A percentile compares a stretch with the other conserved stretches of the same genome.
phyloP scores from a whole-genome alignment of 1,140 invertebrate genomes.

The Tribolium castaneum region DNA sequence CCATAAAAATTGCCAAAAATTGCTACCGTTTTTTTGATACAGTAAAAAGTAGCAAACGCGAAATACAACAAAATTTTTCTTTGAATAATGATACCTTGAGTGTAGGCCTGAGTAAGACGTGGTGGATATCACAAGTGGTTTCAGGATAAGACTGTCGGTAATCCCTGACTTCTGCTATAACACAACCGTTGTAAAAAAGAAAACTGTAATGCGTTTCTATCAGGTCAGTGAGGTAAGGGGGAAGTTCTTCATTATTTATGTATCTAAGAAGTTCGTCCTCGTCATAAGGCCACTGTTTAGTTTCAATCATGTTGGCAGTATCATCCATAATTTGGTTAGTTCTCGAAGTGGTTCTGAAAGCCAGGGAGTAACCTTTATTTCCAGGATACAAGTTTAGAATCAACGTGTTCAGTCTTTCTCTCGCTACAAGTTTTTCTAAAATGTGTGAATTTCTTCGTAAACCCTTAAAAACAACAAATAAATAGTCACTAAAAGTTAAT shows the following conservation, averaged over 20 bases:
- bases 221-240: slow-evolving; percentile 85
- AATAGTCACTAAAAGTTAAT: slow-evolving; percentile 20
- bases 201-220: slow-evolving; percentile 82
- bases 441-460: slow-evolving; percentile 79
- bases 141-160: slow-evolving; percentile 81
- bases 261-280: slow-evolving; percentile 81
- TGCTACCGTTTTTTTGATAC: neutral
- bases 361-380: slow-evolving; percentile 91
- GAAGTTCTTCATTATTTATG: slow-evolving; percentile 88
- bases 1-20: neutral
- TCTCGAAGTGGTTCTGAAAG: slow-evolving; percentile 60
- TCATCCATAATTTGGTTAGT: slow-evolving; percentile 66
- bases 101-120: slow-evolving; percentile 89
- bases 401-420: slow-evolving; percentile 87
- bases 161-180: slow-evolving; percentile 91
- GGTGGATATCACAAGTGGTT: slow-evolving; percentile 79
- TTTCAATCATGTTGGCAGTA: slow-evolving; percentile 73
- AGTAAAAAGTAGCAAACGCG: neutral
- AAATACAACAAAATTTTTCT: no score
- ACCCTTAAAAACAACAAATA: slow-evolving; percentile 65
- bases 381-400: slow-evolving; percentile 91
- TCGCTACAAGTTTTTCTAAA: slow-evolving; percentile 84
- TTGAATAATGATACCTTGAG: slow-evolving; percentile 75
- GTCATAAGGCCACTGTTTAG: slow-evolving; percentile 80
- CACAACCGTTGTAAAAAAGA: slow-evolving; percentile 91